A percentile compares a stretch with the other conserved stretches of the same genome.
These are phyloP conservation scores for Megathymus violae DNA, from an alignment of 1,140 invertebrate species.

Conservation along the genomic window DNA sequence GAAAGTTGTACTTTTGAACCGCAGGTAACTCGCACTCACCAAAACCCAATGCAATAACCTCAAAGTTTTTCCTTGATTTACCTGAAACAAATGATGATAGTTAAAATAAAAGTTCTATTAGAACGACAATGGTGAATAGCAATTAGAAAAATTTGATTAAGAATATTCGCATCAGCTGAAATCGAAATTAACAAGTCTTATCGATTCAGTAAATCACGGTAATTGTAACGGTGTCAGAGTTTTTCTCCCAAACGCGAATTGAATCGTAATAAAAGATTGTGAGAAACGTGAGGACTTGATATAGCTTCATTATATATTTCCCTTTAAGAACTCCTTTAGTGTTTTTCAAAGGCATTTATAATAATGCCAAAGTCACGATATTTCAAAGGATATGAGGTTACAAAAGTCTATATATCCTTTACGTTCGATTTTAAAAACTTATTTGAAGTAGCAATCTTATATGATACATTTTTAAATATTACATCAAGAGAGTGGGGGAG, in stretches of 20 bases:
- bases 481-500: no score
- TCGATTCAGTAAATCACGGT: conserved; percentile 1
- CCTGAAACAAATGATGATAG: background rate
- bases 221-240: background rate
- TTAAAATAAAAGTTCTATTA: no score
- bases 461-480: no score
- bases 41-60: no score
- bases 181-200: background rate
- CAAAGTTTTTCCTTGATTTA: background rate
- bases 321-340: conserved; percentile 2
- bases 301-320: conserved; percentile 6
- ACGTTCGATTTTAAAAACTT: no score
- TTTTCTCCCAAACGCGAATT: background rate
- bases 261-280: conserved; percentile 4
- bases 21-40: no score
- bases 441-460: no score
- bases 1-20: no score
- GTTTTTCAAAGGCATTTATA: conserved; percentile 5
- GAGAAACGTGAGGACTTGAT: conserved; percentile 4
- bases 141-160: no score
- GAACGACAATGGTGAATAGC: no score
- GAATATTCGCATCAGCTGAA: background rate
- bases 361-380: background rate
- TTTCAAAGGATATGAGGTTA: no score
- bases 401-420: no score